Base-by-base conservation (phyloP, 2,888 invertebrate species). In the Bhutanitis thaidina region DNA sequence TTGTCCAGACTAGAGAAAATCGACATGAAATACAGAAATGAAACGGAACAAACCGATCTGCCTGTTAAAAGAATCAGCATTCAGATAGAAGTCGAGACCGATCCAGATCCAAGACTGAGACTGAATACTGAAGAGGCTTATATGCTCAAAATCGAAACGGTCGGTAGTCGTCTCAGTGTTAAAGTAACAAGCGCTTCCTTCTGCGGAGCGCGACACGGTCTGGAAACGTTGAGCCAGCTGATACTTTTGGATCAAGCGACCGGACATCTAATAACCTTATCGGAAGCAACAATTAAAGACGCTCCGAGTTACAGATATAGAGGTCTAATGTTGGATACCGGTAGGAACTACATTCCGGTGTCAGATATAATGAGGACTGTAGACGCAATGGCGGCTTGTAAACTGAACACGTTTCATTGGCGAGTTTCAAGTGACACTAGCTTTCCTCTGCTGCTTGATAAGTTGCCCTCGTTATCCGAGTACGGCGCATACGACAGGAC, bases 371-470 rank as follows among this genome's bases (percentile, higher is more conserved):
- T 94, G 69, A 91, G 93, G 20, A 93, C 95, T 1, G 77, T 98
- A 61, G 93, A 95, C 43, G 96, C 94, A 1, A 97, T 98, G 97
- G 92, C 95, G 0, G 92, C 94, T 46, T 93, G 94, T 50, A 98
- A 98, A 80, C 80, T 98, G 29, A 98, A 98, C 76, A 95, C 96
- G 0, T 94, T 98, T 64, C 97, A 98, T 74, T 97, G 97, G 97
- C 94, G 96, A 62, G 91, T 96, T 41, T 93, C 94, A 0, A 97
- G 97, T 72, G 95, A 95, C 0, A 96, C 97, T 66, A 96, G 97
- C 62, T 98, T 97, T 77, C 97, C 98, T 0, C 93, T 95, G 66
- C 91, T 94, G 46, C 91, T 95, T 0, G 91, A 92, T 8, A 86
- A 91, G 43, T 90, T 93, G 46, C 95, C 95, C 0, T 91, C 94